Evolutionary conservation across 2,888 invertebrate genomes (phyloP), one percentile per base, ranked within the genome.

Genomic region (Carterocephalus palaemon): DNA sequence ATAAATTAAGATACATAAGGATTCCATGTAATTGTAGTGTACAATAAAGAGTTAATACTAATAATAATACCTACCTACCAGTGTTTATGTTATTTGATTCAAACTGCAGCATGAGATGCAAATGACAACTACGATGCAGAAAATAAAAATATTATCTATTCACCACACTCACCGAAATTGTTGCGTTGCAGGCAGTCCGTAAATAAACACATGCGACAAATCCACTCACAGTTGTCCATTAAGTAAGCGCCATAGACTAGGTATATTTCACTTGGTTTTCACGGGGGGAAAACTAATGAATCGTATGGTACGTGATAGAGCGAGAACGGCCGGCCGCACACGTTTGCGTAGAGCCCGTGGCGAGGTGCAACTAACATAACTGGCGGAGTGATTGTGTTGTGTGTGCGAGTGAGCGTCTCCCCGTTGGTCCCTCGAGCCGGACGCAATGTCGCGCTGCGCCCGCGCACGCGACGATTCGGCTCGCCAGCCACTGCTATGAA

Each of bases 201-300:
- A 26, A 42, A 36, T 17, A 38, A 37, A 56, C 62, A 67, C 70
- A 57, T 54, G 47, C 49, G 48, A 54, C 56, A 65, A 70, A 72
- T 68, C 63, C 75, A 80, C 73, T 68, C 70, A 71, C 69, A 64
- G 59, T n/a, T 20, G 42, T 42, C 16, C 16, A 54, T 54, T 46
- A 58, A 54, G 54, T 46, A 58, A 52, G 53, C 56, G 54, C 53
- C 48, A 49, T 53, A 53, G 51, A 54, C 51, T 46, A 46, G 52
- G 43, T 59, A 64, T 75, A 73, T 78, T 78, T 73, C 83, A 81
- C 82, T 80, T 67, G 67, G 75, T 82, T 81, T 83, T 82, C 81
- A 68, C 73, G 57, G 47, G 41, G 53, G 66, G 80, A 80, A 81
- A 83, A 81, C 77, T 63, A 76, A 76, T 73, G 76, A 75, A 76